These are phyloP conservation scores for Dissostichus mawsoni DNA, from an alignment of 2,113 vertebrate genomes.

Conservation along the genomic window DNA sequence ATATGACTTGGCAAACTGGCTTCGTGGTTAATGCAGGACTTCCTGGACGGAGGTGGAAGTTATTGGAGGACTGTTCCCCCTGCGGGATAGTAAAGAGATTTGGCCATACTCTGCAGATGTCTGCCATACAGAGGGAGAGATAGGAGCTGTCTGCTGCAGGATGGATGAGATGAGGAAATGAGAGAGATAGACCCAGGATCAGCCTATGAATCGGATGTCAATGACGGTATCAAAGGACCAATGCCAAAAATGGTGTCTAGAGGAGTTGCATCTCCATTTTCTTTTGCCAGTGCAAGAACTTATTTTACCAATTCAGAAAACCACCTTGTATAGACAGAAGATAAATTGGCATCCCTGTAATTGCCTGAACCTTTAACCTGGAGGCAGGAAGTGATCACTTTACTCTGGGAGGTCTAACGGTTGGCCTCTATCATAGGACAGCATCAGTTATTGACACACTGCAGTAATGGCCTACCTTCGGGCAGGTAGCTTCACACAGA, in stretches of 20 bases:
- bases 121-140: conserved; percentile 51
- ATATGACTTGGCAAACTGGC: conserved; percentile 70
- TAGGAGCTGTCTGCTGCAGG: conserved; percentile 67
- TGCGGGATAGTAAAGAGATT: conserved; percentile 65
- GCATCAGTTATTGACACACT: conserved; percentile 68
- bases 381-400: conserved; percentile 71
- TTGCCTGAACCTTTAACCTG: conserved; percentile 66
- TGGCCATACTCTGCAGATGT: conserved; percentile 55
- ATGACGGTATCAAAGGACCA: conserved; percentile 39
- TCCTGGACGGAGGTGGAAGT: conserved; percentile 60
- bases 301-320: conserved; percentile 13
- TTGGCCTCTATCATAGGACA: conserved; percentile 62
- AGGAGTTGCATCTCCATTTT: conserved; percentile 16
- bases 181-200: conserved; percentile 52
- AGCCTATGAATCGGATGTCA: conserved; percentile 42
- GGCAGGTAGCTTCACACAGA: conserved; percentile 67
- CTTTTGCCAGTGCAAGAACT: conserved; percentile 15
- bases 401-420: conserved; percentile 55
- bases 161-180: conserved; percentile 81
- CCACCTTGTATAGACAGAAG: conserved; percentile 50
- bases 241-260: conserved; percentile 25
- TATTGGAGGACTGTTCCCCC: conserved; percentile 59
- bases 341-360: conserved; percentile 65
- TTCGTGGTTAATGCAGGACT: conserved; percentile 76
- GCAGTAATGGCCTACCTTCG: conserved; percentile 72